phyloP scores from a whole-genome alignment of 2,113 vertebrate genomes.

The Spilogale gracilis region DNA sequence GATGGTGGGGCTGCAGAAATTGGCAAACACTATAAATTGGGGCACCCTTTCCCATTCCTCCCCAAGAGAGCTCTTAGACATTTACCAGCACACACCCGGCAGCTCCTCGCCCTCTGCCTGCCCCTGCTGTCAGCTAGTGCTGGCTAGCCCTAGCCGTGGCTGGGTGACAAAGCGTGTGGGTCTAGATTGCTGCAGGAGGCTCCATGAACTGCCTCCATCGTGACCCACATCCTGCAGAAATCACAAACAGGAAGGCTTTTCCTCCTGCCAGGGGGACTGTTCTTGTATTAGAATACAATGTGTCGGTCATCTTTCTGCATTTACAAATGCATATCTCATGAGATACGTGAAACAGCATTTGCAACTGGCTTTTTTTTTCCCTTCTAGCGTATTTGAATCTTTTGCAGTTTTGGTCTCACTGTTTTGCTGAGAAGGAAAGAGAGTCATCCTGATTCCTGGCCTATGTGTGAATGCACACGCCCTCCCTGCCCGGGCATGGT shows the following conservation, averaged over 20 bases:
- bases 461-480: neutral
- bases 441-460: neutral
- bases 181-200: no score
- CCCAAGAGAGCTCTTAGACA: neutral
- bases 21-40: neutral
- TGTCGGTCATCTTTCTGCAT: neutral
- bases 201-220: rapidly evolving
- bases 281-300: neutral
- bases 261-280: neutral
- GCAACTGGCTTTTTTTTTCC: neutral
- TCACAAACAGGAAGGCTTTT: neutral
- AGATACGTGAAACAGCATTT: slow-evolving; percentile 52
- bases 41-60: neutral
- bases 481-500: neutral
- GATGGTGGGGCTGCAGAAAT: neutral
- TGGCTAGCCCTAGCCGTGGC: rapidly evolving
- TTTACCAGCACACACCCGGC: neutral
- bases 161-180: neutral
- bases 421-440: neutral
- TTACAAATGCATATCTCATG: slow-evolving; percentile 56
- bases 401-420: neutral
- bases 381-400: slow-evolving; percentile 36
- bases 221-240: neutral
- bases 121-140: neutral
- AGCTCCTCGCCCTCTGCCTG: no score